These are phyloP conservation scores for Entomyzon cyanotis DNA, from an alignment of 2,113 vertebrate genomes.

Conservation along the genomic window DNA sequence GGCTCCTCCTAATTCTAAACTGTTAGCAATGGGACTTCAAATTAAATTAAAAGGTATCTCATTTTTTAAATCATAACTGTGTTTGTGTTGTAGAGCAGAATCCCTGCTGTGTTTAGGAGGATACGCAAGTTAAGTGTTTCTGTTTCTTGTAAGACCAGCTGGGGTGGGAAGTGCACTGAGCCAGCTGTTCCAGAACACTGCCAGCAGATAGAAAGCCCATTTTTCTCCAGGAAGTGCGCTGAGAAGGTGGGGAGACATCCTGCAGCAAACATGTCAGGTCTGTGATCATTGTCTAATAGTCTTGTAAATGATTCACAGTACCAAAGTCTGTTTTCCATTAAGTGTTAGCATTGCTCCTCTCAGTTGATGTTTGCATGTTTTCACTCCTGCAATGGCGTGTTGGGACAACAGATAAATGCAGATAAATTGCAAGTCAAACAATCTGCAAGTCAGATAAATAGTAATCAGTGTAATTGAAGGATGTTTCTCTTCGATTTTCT, in stretches of 20 bases:
- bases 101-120: not conserved
- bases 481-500: not conserved
- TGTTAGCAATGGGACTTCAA: not conserved
- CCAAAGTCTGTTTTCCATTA: not conserved
- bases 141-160: rapidly evolving
- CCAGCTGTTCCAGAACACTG: not conserved
- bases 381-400: not conserved
- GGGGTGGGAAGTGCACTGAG: not conserved
- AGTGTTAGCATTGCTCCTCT: not conserved
- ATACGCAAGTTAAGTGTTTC: not conserved
- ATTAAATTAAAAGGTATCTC: not conserved
- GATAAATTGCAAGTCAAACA: not conserved
- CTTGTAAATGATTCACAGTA: not conserved
- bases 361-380: not conserved
- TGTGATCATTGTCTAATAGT: not conserved
- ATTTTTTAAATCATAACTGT: not conserved
- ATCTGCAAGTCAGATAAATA: not conserved
- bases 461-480: not conserved
- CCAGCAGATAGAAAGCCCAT: not conserved
- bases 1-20: not conserved
- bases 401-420: not conserved
- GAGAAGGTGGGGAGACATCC: not conserved
- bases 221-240: rapidly evolving
- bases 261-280: slow-evolving; percentile 18
- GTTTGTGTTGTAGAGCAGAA: not conserved